Base-by-base conservation (phyloP, 2,888 invertebrate species). In the Cryptus armator region DNA sequence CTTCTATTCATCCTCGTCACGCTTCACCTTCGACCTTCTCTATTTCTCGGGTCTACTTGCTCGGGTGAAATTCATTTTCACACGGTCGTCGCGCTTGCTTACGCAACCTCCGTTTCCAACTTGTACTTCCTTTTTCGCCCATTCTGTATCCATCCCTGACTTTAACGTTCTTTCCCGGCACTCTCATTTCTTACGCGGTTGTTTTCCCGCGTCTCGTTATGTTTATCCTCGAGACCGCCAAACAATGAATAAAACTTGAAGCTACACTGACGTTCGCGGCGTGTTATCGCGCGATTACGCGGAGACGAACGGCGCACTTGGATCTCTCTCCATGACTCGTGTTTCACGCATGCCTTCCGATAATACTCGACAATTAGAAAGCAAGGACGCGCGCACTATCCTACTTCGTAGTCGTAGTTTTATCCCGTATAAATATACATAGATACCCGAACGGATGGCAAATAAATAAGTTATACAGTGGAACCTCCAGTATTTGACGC, bases 311-410 rank as follows among this genome's bases (percentile, higher is more conserved):
- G 12, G 37, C 1, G 12, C 56, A 6, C 10, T 56, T 24, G 56
- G 56, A 56, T 10, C 10, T 56, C 56, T 16, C 16, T 2, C 53
- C 24, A 9, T 19, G 0, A 37, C 37, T 37, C 37, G 37, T 1
- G 19, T 24, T 56, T 4, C 56, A 24, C 56, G 56, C 56, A 19
- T 56, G 24, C 19, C 3, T 12, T 14, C 16, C 29, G 53, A 66
- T 59, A 43, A 43, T 87, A 87, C 68, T 75, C 85, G 88, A 89
- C 89, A 88, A 90, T 91, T 91, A 90, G 89, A 90, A 91, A 91
- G 89, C 90, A 89, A 90, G 90, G 90, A 89, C 91, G 86, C 56
- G 56, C 86, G 86, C 81, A 82, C 76, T 64, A 43, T 71, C 53
- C 29, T 44, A 70, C 16, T 66, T 48, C 44, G 56, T 29, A 24